Percentiles rank a stretch among this genome's conserved stretches.
Evolutionary conservation across 2,888 invertebrate species (phyloP).

Genomic region (Dasysyrphus tricinctus): DNA sequence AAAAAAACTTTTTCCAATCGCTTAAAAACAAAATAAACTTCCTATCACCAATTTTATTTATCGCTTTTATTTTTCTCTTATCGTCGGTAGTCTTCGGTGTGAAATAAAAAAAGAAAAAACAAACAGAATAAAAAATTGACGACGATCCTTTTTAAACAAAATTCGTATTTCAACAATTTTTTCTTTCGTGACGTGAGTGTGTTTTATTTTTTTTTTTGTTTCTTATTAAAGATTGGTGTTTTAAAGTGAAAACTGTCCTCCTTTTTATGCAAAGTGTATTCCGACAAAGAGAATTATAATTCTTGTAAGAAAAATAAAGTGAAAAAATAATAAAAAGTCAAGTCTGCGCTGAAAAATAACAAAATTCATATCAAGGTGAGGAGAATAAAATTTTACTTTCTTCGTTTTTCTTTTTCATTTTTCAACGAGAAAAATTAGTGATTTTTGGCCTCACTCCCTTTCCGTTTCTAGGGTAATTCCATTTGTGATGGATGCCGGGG

Average conservation of each 20-base stretch:
- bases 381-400: slow-evolving; percentile 13
- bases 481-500: slow-evolving; percentile 37
- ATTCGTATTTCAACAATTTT: slow-evolving; percentile 25
- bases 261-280: neutral
- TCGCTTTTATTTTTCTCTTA: neutral
- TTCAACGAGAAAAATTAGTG: slow-evolving; percentile 6
- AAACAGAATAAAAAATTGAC: neutral
- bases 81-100: slow-evolving; percentile 20
- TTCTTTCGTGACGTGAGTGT: neutral
- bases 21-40: slow-evolving; percentile 26
- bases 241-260: slow-evolving; percentile 16
- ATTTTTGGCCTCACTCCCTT: slow-evolving; percentile 12
- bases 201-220: slow-evolving; percentile 7
- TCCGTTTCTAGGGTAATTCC: slow-evolving; percentile 70
- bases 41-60: slow-evolving; percentile 11
- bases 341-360: slow-evolving; percentile 37
- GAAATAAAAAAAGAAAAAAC: slow-evolving; percentile 21
- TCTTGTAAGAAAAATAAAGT: slow-evolving; percentile 8
- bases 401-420: neutral
- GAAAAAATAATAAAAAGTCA: neutral
- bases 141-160: slow-evolving; percentile 22
- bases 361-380: slow-evolving; percentile 72
- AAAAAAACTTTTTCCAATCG: slow-evolving; percentile 45
- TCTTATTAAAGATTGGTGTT: neutral
- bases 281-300: neutral